Evolutionary conservation across 2,797 vertebrate genomes (phyloP).

Genomic region (Gymnodraco acuticeps): DNA sequence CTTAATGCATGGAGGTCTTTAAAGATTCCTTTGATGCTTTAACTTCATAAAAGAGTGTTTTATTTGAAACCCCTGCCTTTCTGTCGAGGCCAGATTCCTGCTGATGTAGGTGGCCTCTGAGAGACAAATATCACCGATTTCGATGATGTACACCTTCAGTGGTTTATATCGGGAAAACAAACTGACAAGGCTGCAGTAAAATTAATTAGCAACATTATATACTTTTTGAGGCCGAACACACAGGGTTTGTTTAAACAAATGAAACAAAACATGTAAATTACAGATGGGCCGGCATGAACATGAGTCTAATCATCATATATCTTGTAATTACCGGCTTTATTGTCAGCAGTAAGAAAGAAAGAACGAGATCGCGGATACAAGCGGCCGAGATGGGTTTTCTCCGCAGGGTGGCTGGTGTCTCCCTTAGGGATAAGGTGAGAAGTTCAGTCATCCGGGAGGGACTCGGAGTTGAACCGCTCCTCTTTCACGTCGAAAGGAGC

Average conservation of each 20-base stretch:
- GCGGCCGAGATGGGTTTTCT: too few species aligned
- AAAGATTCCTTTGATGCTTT: conserved; percentile 7
- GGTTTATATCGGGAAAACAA: conserved; percentile 18
- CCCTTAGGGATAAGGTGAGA: too few species aligned
- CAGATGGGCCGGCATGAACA: background rate
- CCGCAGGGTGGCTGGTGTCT: too few species aligned
- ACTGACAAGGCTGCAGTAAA: conserved; percentile 25
- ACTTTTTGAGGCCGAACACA: background rate
- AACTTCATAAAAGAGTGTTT: conserved; percentile 14
- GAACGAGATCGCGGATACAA: too few species aligned
- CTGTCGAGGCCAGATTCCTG: conserved; percentile 33
- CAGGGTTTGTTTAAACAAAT: conserved; percentile 28
- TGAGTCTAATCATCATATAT: conserved; percentile 15
- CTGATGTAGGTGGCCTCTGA: conserved; percentile 17
- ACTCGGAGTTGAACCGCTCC: too few species aligned
- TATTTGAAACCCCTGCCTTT: conserved; percentile 31
- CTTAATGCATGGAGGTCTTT: conserved; percentile 13
- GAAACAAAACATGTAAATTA: background rate
- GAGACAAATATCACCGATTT: conserved; percentile 23
- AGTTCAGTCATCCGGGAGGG: too few species aligned
- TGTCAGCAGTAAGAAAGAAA: too few species aligned
- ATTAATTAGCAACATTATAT: conserved; percentile 21
- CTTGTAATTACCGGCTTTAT: conserved; percentile 21
- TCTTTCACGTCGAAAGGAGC: too few species aligned
- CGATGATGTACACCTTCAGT: conserved; percentile 10